Percentiles rank a stretch among this genome's conserved stretches.
phyloP scores from a whole-genome alignment of 2,797 vertebrate species.

The Pipistrellus kuhlii region DNA sequence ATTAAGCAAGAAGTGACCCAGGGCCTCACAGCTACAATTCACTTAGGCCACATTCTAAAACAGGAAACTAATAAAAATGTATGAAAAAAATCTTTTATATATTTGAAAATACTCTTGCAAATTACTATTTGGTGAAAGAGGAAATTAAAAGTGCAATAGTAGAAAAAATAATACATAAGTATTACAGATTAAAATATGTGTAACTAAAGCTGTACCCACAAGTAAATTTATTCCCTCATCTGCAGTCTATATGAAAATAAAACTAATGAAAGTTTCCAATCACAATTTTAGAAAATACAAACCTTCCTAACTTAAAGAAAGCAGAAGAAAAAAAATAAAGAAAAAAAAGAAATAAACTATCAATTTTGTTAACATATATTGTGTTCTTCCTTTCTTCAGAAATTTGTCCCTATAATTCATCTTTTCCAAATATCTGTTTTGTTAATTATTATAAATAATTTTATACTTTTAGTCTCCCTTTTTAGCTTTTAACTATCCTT shows the following conservation, averaged over 20 bases:
- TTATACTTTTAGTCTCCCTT: neutral
- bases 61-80: constrained; percentile 2
- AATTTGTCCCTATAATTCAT: neutral
- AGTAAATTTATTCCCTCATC: neutral
- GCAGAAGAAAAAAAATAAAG: neutral
- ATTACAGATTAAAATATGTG: neutral
- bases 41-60: constrained; percentile 4
- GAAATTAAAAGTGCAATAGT: neutral
- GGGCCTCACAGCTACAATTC: neutral
- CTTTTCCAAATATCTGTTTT: neutral
- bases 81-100: neutral
- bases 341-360: neutral
- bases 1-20: neutral
- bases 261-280: neutral
- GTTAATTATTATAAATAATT: neutral
- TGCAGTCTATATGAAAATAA: neutral
- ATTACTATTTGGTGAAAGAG: neutral
- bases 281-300: neutral
- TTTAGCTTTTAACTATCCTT: neutral
- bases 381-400: neutral
- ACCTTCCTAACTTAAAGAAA: neutral
- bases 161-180: neutral
- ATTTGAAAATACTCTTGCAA: neutral
- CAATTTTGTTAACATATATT: too few species aligned
- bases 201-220: neutral